Conservation (phyloP, 2,797 vertebrate species). For the Notamacropus eugenii region DNA sequence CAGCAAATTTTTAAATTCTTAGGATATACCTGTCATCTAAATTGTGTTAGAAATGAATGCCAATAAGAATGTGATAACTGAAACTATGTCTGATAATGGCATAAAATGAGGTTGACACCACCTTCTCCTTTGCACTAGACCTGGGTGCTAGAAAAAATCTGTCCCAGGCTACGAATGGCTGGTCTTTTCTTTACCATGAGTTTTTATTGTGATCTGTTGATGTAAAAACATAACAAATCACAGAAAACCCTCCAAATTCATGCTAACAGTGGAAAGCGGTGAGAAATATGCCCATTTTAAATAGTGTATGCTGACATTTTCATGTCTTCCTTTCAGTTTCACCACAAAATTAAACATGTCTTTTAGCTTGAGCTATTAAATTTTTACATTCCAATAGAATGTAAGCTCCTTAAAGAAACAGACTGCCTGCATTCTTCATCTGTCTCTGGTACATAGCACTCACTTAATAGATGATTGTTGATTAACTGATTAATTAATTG, state of each 20-base stretch:
- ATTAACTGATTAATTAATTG: neutral
- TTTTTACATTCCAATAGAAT: neutral
- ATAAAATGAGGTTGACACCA: neutral
- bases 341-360: neutral
- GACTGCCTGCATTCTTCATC: neutral
- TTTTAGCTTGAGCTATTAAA: neutral
- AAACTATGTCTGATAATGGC: neutral
- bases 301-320: neutral
- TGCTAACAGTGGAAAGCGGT: neutral
- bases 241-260: neutral
- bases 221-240: neutral
- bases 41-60: neutral
- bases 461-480: neutral
- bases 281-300: neutral
- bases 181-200: neutral
- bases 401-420: neutral
- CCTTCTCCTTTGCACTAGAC: neutral
- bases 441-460: neutral
- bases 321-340: conserved; percentile 7
- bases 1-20: neutral
- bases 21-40: neutral
- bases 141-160: neutral
- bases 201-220: neutral
- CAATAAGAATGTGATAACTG: neutral
- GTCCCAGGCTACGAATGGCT: neutral